Conservation (phyloP, 2,888 invertebrate genomes). For the Neoscelio sp. region DNA sequence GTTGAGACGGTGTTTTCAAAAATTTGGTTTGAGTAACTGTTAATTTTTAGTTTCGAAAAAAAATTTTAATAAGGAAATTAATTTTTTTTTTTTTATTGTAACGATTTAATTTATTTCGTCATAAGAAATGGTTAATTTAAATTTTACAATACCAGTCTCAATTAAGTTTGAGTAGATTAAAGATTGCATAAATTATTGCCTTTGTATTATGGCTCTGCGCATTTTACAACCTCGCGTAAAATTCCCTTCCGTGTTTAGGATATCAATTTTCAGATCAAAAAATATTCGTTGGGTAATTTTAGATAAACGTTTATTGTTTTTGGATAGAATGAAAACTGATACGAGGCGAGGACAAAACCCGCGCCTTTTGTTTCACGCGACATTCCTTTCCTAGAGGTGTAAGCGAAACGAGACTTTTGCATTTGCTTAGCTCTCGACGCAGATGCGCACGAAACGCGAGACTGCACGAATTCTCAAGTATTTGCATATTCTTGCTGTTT, state of each 20-base stretch:
- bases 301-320: constrained; percentile 51
- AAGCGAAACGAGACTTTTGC: constrained; percentile 43
- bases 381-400: constrained; percentile 36
- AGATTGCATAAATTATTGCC: constrained; percentile 4
- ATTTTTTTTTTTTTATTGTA: too few species aligned
- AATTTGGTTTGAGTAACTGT: too few species aligned
- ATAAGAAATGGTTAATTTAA: too few species aligned
- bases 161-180: too few species aligned
- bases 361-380: constrained; percentile 22
- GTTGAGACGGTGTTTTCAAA: too few species aligned
- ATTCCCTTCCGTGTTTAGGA: not conserved
- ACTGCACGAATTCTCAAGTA: constrained; percentile 24
- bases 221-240: not conserved
- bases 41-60: too few species aligned
- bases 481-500: constrained; percentile 63
- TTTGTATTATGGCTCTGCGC: too few species aligned
- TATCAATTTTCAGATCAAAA: constrained; percentile 21
- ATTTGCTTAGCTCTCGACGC: constrained; percentile 44
- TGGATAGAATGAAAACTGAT: not conserved
- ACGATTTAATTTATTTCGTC: too few species aligned
- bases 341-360: not conserved
- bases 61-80: too few species aligned
- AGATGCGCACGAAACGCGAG: constrained; percentile 43
- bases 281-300: constrained; percentile 3
- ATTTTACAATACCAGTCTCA: too few species aligned